Evolutionary conservation across 2,797 vertebrate genomes (phyloP).

Genomic region (Brachyalestes nurse): DNA sequence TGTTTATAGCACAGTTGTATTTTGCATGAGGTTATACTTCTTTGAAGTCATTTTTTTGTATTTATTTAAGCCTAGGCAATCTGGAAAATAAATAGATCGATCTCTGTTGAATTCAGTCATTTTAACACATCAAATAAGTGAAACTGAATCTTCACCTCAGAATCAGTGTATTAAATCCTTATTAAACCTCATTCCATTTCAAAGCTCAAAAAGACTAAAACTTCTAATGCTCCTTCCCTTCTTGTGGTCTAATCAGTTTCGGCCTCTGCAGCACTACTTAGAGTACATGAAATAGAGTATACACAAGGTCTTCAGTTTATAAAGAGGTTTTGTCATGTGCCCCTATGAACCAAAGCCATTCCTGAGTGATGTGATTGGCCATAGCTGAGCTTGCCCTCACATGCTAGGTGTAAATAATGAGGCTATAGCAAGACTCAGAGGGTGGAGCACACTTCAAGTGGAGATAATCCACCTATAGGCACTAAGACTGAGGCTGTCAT

Average conservation of each 20-base stretch:
- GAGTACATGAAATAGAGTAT: neutral
- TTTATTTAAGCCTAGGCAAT: too few relatives aligned
- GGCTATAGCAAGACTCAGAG: conserved; percentile 5
- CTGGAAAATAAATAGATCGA: neutral
- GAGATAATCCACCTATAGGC: conserved; percentile 37
- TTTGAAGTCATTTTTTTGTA: too few relatives aligned
- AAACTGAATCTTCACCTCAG: neutral
- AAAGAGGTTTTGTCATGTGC: neutral
- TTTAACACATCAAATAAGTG: too few relatives aligned
- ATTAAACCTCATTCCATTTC: neutral
- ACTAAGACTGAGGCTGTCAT: conserved; percentile 25
- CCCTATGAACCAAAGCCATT: neutral
- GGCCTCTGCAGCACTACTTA: neutral
- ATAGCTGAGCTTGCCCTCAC: conserved; percentile 15
- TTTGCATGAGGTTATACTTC: too few relatives aligned
- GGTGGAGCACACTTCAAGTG: neutral
- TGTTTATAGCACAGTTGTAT: too few relatives aligned
- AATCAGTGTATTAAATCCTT: neutral
- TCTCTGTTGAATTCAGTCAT: neutral
- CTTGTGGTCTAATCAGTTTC: neutral
- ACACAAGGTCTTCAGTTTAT: neutral
- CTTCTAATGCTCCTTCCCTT: neutral
- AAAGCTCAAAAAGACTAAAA: neutral
- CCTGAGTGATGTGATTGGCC: conserved; percentile 11
- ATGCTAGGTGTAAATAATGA: conserved; percentile 3